A percentile compares a stretch with the other conserved stretches of the same genome.
These are phyloP conservation scores for Tarsius wallacei DNA, from an alignment of 2,797 vertebrate species.

Conservation along the genomic window DNA sequence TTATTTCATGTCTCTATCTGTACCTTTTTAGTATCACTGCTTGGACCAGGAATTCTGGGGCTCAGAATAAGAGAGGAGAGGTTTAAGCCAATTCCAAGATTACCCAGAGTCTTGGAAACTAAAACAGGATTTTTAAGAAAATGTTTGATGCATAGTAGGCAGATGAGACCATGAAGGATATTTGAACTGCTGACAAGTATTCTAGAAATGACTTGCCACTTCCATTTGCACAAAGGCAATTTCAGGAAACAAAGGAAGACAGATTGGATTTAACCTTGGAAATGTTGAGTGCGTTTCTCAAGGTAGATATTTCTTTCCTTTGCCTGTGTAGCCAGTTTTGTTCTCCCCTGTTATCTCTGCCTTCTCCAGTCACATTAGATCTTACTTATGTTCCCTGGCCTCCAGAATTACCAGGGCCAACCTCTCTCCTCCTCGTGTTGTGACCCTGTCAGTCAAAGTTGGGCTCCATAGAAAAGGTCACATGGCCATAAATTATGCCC, in stretches of 20 bases:
- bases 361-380: slow-evolving; percentile 13
- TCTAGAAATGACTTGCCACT: background rate
- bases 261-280: slow-evolving; percentile 61
- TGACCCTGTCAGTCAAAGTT: slow-evolving; percentile 35
- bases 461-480: slow-evolving; percentile 46
- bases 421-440: slow-evolving; percentile 1
- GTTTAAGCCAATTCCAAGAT: slow-evolving; percentile 55
- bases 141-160: slow-evolving; percentile 44
- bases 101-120: background rate
- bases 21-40: slow-evolving; percentile 18
- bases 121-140: slow-evolving; percentile 54
- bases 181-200: slow-evolving; percentile 29
- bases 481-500: slow-evolving; percentile 40
- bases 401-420: slow-evolving; percentile 44
- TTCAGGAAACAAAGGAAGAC: slow-evolving; percentile 46
- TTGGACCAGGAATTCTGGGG: background rate
- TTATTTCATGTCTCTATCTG: slow-evolving; percentile 57
- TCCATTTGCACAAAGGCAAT: slow-evolving; percentile 19
- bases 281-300: slow-evolving; percentile 56
- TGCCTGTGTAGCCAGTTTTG: background rate
- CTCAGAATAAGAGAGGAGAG: slow-evolving; percentile 53
- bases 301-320: slow-evolving; percentile 30
- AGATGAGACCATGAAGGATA: background rate
- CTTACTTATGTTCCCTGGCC: slow-evolving; percentile 39
- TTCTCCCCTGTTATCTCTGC: background rate